Percentiles rank a stretch among this genome's conserved stretches.
These are phyloP conservation scores for Kradibia gibbosae DNA, from an alignment of 1,140 invertebrate genomes.

Conservation along the genomic window DNA sequence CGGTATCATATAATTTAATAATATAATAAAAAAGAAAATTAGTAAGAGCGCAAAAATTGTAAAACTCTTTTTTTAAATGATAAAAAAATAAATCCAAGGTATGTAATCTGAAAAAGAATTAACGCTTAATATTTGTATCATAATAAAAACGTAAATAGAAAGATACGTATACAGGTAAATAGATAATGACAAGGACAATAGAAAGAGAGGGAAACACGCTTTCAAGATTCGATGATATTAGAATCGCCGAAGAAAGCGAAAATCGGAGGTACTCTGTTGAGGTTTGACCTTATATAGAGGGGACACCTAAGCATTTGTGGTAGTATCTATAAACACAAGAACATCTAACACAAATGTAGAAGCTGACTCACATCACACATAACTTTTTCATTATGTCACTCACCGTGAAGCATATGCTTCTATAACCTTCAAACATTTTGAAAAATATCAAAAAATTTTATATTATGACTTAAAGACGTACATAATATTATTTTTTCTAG, in stretches of 20 bases:
- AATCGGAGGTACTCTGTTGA: background rate
- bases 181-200: background rate
- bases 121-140: background rate
- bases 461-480: background rate
- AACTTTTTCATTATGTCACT: slow-evolving; percentile 62
- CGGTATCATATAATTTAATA: too few relatives aligned
- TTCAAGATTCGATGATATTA: background rate
- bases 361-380: slow-evolving; percentile 59
- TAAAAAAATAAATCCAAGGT: background rate
- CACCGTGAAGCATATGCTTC: slow-evolving; percentile 24
- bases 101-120: background rate
- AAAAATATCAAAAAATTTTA: background rate
- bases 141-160: background rate
- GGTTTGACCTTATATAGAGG: slow-evolving; percentile 30
- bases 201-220: background rate
- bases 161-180: too few relatives aligned
- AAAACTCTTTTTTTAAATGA: background rate
- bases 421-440: background rate
- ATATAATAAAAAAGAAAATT: too few relatives aligned
- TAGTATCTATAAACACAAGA: background rate
- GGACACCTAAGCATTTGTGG: background rate
- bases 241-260: background rate
- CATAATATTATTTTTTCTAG: too few relatives aligned
- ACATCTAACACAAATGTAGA: background rate
- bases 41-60: background rate